Evolutionary conservation across 2,797 vertebrate species (phyloP).

Genomic region (Mormyrus hasselquistii): DNA sequence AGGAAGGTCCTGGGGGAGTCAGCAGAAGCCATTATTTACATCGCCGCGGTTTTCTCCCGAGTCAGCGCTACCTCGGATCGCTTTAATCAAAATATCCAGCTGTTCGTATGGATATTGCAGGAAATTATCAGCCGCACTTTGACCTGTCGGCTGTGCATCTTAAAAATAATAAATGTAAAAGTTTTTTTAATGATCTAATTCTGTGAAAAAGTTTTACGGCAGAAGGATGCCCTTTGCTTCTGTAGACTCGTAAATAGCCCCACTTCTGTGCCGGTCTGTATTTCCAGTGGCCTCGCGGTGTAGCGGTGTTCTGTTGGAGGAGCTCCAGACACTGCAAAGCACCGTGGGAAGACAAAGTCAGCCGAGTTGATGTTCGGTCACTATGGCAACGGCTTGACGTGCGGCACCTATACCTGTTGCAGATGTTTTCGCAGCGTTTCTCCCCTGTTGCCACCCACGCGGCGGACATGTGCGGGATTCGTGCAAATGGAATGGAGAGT

Average conservation of each 20-base stretch:
- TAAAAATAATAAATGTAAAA: not conserved
- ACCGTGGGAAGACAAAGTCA: not conserved
- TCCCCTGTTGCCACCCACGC: constrained; percentile 30
- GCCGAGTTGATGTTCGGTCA: constrained; percentile 47
- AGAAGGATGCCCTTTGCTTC: not conserved
- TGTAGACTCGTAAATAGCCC: not conserved
- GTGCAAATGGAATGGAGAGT: not conserved
- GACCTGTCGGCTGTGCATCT: not conserved
- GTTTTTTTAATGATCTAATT: not conserved
- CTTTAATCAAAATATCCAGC: not conserved
- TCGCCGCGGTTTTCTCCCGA: not conserved
- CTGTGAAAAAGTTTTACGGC: not conserved
- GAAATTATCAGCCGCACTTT: not conserved
- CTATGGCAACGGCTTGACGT: constrained; percentile 62
- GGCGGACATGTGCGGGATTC: not conserved
- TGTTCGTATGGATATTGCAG: not conserved
- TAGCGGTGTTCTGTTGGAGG: not conserved
- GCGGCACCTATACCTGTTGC: constrained; percentile 53
- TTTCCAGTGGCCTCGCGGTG: not conserved
- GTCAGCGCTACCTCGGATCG: not conserved
- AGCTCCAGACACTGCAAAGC: not conserved
- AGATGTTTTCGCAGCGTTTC: constrained; percentile 35
- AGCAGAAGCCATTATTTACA: not conserved
- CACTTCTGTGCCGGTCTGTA: not conserved
- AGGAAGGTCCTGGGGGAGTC: not conserved